phyloP scores from a whole-genome alignment of 1,140 invertebrate species.

The Bombus turneri region DNA sequence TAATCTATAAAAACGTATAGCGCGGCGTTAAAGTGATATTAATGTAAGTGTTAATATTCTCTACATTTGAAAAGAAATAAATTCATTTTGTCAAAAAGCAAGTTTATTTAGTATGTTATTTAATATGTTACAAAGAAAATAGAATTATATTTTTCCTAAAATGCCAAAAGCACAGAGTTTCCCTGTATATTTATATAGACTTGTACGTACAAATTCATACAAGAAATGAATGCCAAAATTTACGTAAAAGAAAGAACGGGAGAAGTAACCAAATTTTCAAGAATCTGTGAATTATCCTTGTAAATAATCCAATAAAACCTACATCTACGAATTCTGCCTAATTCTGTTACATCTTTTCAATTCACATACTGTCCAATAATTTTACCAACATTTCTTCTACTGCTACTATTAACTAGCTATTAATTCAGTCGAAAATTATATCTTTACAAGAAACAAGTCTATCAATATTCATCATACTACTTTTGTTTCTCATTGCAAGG shows the following conservation, averaged over 20 bases:
- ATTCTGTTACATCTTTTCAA: background rate
- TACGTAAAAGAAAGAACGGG: background rate
- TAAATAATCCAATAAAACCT: too few species aligned
- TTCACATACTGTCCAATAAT: too few species aligned
- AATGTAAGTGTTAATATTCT: background rate
- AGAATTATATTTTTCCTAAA: too few species aligned
- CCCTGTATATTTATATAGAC: too few species aligned
- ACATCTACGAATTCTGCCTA: background rate
- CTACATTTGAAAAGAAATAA: background rate
- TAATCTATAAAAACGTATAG: background rate
- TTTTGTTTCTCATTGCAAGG: background rate
- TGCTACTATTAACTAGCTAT: too few species aligned
- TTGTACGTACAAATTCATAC: too few species aligned
- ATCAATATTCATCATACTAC: background rate
- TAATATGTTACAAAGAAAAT: too few species aligned
- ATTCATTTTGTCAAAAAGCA: background rate
- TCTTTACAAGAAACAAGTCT: background rate
- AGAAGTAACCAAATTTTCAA: too few species aligned
- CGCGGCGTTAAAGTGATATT: background rate
- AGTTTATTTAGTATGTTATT: background rate
- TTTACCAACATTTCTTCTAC: too few species aligned
- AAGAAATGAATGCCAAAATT: too few species aligned
- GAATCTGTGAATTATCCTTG: too few species aligned
- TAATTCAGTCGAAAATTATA: background rate
- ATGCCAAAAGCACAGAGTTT: too few species aligned